Conservation (phyloP, 1,140 invertebrate genomes). For the Calephelis nemesis region DNA sequence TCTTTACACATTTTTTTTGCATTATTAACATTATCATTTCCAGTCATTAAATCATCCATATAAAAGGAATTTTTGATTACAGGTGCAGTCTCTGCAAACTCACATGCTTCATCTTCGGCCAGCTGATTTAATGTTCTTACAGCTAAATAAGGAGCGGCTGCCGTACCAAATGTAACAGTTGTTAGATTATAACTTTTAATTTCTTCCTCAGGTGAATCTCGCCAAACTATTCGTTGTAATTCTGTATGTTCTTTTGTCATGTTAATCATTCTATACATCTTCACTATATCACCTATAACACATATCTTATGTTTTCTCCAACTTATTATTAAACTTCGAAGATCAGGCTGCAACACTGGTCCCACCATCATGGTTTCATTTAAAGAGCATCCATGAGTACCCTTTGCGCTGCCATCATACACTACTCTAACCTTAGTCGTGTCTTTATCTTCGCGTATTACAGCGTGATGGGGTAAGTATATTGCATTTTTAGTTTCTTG, state of each 20-base stretch:
- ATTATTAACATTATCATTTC: constrained; percentile 32
- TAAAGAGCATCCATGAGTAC: constrained; percentile 32
- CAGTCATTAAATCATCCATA: constrained; percentile 51
- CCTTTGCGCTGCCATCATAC: constrained; percentile 36
- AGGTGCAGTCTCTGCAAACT: constrained; percentile 27
- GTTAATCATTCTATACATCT: constrained; percentile 35
- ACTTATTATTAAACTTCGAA: constrained; percentile 30
- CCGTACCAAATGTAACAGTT: constrained; percentile 50
- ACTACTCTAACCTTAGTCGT: constrained; percentile 39
- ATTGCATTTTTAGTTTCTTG: constrained; percentile 22
- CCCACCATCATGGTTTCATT: constrained; percentile 36
- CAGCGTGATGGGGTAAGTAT: constrained; percentile 38
- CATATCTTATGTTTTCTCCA: constrained; percentile 36
- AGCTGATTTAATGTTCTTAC: constrained; percentile 43
- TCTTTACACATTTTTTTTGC: constrained; percentile 25
- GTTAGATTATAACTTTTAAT: constrained; percentile 33
- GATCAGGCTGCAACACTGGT: constrained; percentile 35
- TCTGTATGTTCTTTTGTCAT: constrained; percentile 33
- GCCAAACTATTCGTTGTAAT: constrained; percentile 63
- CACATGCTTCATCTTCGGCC: constrained; percentile 38
- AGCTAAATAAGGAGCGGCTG: constrained; percentile 56
- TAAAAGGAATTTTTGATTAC: constrained; percentile 44
- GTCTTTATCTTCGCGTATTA: constrained; percentile 38
- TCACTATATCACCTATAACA: constrained; percentile 35
- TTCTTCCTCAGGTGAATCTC: constrained; percentile 33